Conservation (phyloP, 2,888 invertebrate genomes). For the Nomada lathburiana region DNA sequence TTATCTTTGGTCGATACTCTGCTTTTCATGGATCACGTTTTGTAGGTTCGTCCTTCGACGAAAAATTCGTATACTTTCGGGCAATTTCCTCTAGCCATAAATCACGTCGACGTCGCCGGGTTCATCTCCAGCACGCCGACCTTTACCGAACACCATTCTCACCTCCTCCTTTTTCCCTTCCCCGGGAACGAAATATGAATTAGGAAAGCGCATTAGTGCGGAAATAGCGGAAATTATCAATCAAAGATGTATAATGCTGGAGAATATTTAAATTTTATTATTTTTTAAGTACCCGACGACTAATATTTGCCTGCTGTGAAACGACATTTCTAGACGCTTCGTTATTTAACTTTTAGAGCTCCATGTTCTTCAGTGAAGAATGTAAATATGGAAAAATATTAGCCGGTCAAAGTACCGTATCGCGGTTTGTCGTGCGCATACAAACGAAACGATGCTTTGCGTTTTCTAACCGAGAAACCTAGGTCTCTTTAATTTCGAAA, state of each 20-base stretch:
- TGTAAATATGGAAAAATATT: conserved; percentile 38
- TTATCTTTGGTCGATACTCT: conserved; percentile 61
- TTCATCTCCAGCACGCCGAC: conserved; percentile 60
- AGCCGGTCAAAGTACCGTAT: conserved; percentile 16
- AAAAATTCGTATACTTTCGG: conserved; percentile 71
- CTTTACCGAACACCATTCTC: conserved; percentile 56
- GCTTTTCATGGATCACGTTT: conserved; percentile 69
- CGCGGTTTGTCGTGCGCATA: background rate
- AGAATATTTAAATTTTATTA: background rate
- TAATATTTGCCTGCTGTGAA: conserved; percentile 6
- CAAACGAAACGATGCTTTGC: conserved; percentile 43
- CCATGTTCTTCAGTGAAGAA: conserved; percentile 5
- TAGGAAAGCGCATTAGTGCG: background rate
- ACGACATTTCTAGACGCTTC: background rate
- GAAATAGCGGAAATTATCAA: background rate
- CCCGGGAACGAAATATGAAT: conserved; percentile 54
- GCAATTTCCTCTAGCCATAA: conserved; percentile 74
- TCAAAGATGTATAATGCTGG: background rate
- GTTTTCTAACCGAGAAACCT: conserved; percentile 38
- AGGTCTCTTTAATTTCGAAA: conserved; percentile 47
- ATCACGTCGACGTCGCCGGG: conserved; percentile 70
- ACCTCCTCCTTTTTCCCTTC: conserved; percentile 45
- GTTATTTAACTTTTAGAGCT: background rate
- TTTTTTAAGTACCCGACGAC: background rate
- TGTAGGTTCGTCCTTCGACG: conserved; percentile 61